Evolutionary conservation across 2,888 invertebrate species (phyloP), one percentile per base, ranked within the genome.

Genomic region (Gerris lacustris): DNA sequence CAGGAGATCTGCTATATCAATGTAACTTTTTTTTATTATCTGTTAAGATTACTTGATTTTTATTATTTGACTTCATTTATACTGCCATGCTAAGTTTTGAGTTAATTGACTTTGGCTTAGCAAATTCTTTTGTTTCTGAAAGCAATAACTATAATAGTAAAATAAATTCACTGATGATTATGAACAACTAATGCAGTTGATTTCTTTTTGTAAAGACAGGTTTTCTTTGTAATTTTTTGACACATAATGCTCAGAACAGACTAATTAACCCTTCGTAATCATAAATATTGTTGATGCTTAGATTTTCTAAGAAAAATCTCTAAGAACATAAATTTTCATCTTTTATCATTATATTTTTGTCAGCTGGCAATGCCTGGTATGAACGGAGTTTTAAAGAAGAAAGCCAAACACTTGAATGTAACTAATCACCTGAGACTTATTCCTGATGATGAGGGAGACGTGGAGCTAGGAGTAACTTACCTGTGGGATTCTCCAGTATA

Each of bases 401-500:
- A 82, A 74, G 82, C 81, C 74, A 80, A 84, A 44, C 82, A 83
- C 69, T 77, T 85, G 64, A 83, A 84, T 73, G 79, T 82, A 47
- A 84, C 86, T 74, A 86, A 87, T 76, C 86, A 85, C 69, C 80
- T 88, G 6, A 82, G 85, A 70, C 80, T 87, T 45, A 86, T 90
- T 72, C 88, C 89, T 0, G 85, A 85, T 6, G 83, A 83, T 15
- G 79, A 81, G 11, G 84, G 84, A 7, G 84, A 86, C 73, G 81
- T 86, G 18, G 82, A 82, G 6, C 79, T 86, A 43, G 83, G 84
- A 0, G 81, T 83, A 15, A 83, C 81, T 74, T 81, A 83, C 71
- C 82, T 84, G 70, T 80, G 84, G 78, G 85, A 85, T 80, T 86
- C 78, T 78, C 92, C 93, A 0, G 83, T 94, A 43, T 95, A 94